Conservation (phyloP, 2,113 vertebrate genomes). For the Furnarius figulus region DNA sequence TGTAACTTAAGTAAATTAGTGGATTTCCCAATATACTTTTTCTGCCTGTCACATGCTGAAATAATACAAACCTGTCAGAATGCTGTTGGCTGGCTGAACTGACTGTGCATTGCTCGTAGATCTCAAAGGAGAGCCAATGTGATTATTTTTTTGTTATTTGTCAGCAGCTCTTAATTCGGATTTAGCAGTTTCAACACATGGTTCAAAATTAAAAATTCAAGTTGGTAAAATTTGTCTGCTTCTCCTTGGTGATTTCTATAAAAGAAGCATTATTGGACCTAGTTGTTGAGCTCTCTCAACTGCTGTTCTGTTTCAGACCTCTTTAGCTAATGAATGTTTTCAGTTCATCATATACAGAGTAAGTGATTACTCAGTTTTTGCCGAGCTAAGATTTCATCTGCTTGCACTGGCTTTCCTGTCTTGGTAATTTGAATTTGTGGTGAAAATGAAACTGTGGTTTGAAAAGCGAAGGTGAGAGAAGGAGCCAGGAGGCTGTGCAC, state of each 20-base stretch:
- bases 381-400: neutral
- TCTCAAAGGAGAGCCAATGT: neutral
- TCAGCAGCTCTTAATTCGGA: neutral
- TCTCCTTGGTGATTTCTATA: neutral
- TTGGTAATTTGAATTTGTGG: neutral
- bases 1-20: neutral
- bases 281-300: neutral
- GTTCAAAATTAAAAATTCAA: neutral
- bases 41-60: neutral
- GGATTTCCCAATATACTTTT: neutral
- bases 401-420: neutral
- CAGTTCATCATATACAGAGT: neutral
- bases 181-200: neutral
- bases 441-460: neutral
- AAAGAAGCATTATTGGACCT: neutral
- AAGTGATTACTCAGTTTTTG: neutral
- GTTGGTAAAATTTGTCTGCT: neutral
- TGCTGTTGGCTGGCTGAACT: neutral
- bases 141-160: neutral
- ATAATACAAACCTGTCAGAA: neutral
- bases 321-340: neutral
- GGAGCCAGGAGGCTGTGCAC: neutral
- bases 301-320: neutral
- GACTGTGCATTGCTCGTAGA: neutral
- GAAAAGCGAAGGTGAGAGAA: neutral